phyloP scores from a whole-genome alignment of 2,888 invertebrate species.

The Elegia similella region DNA sequence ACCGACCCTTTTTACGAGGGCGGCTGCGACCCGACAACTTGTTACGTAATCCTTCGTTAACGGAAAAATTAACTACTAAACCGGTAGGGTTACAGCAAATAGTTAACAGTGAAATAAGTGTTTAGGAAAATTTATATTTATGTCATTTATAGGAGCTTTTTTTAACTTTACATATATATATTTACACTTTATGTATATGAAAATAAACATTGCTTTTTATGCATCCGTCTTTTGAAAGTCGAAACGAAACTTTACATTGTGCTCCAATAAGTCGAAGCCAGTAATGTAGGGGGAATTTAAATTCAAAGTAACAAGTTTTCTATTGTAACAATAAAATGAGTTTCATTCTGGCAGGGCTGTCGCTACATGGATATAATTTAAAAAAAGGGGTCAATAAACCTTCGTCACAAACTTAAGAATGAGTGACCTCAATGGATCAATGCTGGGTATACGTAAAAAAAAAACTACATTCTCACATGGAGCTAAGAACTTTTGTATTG shows the following conservation, averaged over 20 bases:
- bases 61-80: slow-evolving; percentile 27
- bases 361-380: not conserved
- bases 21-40: slow-evolving; percentile 30
- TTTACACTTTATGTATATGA: not conserved
- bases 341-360: slow-evolving; percentile 19
- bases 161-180: not conserved
- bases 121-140: too few species aligned
- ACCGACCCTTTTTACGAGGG: slow-evolving; percentile 51
- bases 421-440: too few species aligned
- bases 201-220: not conserved
- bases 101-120: too few species aligned
- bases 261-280: slow-evolving; percentile 21
- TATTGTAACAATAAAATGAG: slow-evolving; percentile 27
- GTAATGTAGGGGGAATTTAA: slow-evolving; percentile 31
- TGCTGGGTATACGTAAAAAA: too few species aligned
- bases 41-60: slow-evolving; percentile 35
- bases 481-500: too few species aligned
- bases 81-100: too few species aligned
- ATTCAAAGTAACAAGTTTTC: slow-evolving; percentile 34
- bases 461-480: too few species aligned
- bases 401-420: too few species aligned
- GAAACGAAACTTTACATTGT: slow-evolving; percentile 18
- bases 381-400: too few species aligned
- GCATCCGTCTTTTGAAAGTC: slow-evolving; percentile 5
- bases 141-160: too few species aligned